These are phyloP conservation scores for Alaudala cheleensis DNA, from an alignment of 2,113 vertebrate genomes.

Conservation along the genomic window DNA sequence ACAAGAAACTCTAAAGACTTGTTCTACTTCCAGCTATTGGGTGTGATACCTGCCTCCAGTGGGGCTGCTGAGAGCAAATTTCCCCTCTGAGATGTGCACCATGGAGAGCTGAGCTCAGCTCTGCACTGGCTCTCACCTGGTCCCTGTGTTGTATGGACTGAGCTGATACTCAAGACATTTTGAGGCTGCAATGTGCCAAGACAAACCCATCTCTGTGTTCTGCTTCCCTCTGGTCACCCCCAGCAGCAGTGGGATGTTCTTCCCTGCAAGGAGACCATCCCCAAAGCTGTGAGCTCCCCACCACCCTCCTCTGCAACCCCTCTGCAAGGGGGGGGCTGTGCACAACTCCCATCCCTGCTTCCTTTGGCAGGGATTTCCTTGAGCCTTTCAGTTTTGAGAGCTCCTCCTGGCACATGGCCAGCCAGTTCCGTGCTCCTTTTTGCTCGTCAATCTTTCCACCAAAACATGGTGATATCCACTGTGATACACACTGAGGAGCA, in stretches of 20 bases:
- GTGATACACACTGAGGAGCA: conserved; percentile 2
- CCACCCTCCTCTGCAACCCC: background rate
- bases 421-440: background rate
- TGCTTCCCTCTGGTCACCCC: background rate
- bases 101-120: background rate
- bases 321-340: background rate
- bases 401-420: conserved; percentile 30
- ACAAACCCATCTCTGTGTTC: background rate
- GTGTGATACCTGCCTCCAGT: background rate
- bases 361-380: background rate
- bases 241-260: background rate
- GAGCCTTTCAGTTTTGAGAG: background rate
- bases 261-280: background rate
- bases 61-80: background rate
- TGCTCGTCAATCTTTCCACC: conserved; percentile 64
- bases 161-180: rapidly evolving
- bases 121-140: background rate
- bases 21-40: background rate
- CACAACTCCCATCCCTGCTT: background rate
- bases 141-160: rapidly evolving
- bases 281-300: background rate
- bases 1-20: background rate
- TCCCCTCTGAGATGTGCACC: background rate
- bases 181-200: background rate
- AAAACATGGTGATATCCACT: conserved; percentile 19